phyloP scores from a whole-genome alignment of 53 echinoderm and acorn worm genomes.

The Holothuria scabra region DNA sequence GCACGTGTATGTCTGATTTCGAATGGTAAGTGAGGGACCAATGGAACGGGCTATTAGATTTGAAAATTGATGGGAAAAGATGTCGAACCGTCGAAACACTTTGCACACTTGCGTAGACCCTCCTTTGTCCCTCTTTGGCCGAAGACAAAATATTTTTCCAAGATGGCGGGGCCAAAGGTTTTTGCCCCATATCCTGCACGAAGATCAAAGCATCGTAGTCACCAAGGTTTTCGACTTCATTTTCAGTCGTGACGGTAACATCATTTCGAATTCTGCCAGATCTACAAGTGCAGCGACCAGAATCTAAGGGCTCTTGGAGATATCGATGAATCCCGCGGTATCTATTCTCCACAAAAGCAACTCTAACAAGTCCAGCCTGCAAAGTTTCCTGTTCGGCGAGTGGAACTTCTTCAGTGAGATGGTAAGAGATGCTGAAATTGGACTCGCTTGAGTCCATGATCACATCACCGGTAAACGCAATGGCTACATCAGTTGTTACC shows the following conservation, averaged over 20 bases:
- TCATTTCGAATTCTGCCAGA: neutral
- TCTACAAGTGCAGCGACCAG: too few relatives aligned
- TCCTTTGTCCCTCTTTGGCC: neutral
- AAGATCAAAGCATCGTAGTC: conserved; percentile 14
- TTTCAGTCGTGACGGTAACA: neutral
- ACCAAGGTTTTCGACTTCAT: neutral
- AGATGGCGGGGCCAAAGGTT: neutral
- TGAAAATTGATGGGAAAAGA: neutral
- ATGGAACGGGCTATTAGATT: conserved; percentile 17
- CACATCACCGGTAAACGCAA: too few relatives aligned
- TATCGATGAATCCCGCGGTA: too few relatives aligned
- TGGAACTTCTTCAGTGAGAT: too few relatives aligned
- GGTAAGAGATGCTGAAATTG: too few relatives aligned
- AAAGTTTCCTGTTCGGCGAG: too few relatives aligned
- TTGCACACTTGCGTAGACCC: conserved; percentile 17
- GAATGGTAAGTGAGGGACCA: conserved; percentile 58
- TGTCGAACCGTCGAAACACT: neutral
- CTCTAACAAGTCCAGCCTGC: too few relatives aligned
- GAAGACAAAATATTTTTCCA: conserved; percentile 1
- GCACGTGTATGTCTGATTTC: conserved; percentile 52
- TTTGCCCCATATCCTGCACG: conserved; percentile 12
- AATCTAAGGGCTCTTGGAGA: too few relatives aligned
- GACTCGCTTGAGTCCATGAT: too few relatives aligned
- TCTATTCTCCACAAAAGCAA: too few relatives aligned
- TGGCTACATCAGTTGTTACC: too few relatives aligned